Percentiles rank a stretch among this genome's conserved stretches.
phyloP scores from a whole-genome alignment of 2,888 invertebrate genomes.

The Troides helena region DNA sequence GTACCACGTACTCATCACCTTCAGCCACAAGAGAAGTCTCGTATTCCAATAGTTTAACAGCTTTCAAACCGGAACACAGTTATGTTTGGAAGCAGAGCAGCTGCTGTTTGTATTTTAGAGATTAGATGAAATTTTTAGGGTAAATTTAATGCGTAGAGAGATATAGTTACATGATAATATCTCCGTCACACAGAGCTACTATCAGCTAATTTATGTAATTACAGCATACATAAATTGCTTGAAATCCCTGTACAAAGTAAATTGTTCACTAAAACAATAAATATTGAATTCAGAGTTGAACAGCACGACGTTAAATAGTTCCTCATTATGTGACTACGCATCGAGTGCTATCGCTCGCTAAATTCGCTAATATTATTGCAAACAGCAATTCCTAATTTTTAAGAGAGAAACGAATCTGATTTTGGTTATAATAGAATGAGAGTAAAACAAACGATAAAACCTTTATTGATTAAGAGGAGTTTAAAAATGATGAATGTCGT shows the following conservation, averaged over 20 bases:
- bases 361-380: slow-evolving; percentile 22
- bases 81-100: no score
- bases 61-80: no score
- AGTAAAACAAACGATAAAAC: no score
- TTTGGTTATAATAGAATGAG: no score
- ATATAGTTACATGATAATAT: neutral
- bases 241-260: slow-evolving; percentile 11
- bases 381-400: slow-evolving; percentile 2
- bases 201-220: slow-evolving; percentile 23
- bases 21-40: no score
- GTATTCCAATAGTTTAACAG: no score
- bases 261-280: slow-evolving; percentile 16
- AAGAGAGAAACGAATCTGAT: no score
- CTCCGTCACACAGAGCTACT: neutral
- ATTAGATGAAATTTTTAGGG: neutral
- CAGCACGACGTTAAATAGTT: slow-evolving; percentile 10
- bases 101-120: neutral
- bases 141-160: neutral
- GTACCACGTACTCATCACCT: no score
- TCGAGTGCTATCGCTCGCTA: slow-evolving; percentile 19
- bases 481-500: no score
- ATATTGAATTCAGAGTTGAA: slow-evolving; percentile 2
- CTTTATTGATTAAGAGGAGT: no score
- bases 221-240: slow-evolving; percentile 14
- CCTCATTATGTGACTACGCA: slow-evolving; percentile 27